A percentile compares a stretch with the other conserved stretches of the same genome.
Conservation (phyloP, 2,113 vertebrate species). For the Arizona elegans region DNA sequence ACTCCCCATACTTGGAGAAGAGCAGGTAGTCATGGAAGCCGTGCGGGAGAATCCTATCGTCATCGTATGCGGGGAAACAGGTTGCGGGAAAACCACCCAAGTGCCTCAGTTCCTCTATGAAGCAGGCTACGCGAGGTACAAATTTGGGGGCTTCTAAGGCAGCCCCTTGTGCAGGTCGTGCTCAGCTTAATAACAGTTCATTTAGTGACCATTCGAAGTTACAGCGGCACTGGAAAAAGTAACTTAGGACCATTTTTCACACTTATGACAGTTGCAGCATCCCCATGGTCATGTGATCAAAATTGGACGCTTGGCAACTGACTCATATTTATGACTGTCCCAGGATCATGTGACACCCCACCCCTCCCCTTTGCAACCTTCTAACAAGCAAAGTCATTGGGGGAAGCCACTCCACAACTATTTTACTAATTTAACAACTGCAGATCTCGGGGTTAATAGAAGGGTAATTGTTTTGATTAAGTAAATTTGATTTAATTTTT, state of each 20-base stretch:
- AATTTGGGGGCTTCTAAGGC: fast-evolving
- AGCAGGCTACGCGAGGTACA: conserved; percentile 90
- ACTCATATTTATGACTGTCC: background rate
- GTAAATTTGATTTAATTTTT: no score
- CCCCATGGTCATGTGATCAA: background rate
- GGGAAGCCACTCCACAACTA: background rate
- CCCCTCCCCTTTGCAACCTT: background rate
- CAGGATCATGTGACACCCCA: no score
- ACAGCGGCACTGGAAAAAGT: no score
- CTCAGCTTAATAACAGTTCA: background rate
- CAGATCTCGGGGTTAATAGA: background rate
- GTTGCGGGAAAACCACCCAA: conserved; percentile 96
- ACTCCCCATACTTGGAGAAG: conserved; percentile 89
- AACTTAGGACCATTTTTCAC: background rate
- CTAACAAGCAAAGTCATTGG: background rate
- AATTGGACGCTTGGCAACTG: background rate
- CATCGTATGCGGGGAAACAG: conserved; percentile 91
- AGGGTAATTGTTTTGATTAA: no score
- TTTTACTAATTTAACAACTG: no score
- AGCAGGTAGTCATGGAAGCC: conserved; percentile 94
- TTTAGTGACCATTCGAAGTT: background rate
- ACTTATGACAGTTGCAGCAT: background rate
- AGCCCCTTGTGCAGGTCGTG: background rate
- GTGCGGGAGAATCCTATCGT: conserved; percentile 82
- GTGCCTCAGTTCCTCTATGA: conserved; percentile 97